Evolutionary conservation across 1,140 invertebrate species (phyloP).

Genomic region (Carcinoscorpius rotundicauda): DNA sequence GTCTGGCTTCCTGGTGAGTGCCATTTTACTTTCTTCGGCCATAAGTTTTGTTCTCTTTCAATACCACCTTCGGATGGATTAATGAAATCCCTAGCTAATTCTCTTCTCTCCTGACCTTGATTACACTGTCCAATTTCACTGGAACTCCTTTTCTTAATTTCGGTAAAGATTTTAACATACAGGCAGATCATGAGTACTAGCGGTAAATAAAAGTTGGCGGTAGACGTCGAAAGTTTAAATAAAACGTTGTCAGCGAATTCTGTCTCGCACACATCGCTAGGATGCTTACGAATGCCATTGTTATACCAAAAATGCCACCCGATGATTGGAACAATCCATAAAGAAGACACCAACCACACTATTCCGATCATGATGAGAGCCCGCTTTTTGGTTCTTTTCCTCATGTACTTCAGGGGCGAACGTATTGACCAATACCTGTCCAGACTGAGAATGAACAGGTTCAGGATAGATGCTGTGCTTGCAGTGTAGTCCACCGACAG

Average conservation of each 20-base stretch:
- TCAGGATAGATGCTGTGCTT: constrained; percentile 49
- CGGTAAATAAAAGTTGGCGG: constrained; percentile 46
- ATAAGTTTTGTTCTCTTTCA: no score
- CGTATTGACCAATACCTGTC: constrained; percentile 45
- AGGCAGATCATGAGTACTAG: constrained; percentile 41
- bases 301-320: constrained; percentile 35
- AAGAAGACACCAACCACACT: constrained; percentile 39
- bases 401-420: constrained; percentile 45
- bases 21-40: no score
- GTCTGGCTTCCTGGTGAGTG: no score
- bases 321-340: constrained; percentile 43
- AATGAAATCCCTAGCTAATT: no score
- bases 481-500: constrained; percentile 47
- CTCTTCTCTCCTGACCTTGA: no score
- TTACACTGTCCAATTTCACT: constrained; percentile 27
- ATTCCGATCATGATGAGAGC: constrained; percentile 41
- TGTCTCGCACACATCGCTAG: constrained; percentile 32
- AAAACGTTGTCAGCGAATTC: constrained; percentile 41
- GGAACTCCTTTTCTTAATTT: constrained; percentile 38
- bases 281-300: constrained; percentile 19
- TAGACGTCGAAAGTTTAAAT: constrained; percentile 41
- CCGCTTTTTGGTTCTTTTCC: constrained; percentile 43
- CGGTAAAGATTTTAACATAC: constrained; percentile 41
- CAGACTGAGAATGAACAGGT: constrained; percentile 41
- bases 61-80: no score